Evolutionary conservation across 1,140 invertebrate species (phyloP).

Genomic region (Lasaia peninsularis): DNA sequence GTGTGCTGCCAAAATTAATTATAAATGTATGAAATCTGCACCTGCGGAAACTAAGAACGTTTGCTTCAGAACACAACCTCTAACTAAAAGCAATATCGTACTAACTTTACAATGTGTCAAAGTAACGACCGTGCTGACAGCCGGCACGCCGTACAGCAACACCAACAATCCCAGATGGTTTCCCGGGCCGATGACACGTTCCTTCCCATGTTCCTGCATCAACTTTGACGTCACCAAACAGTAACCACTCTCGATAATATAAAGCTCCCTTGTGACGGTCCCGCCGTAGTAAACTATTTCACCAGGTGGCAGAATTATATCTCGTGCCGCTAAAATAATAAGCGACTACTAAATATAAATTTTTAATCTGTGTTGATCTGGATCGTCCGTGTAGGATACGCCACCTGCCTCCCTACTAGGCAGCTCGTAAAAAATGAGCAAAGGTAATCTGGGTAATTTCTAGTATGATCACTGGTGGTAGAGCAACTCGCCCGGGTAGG

Average conservation of each 20-base stretch:
- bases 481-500: too few relatives aligned
- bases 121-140: slow-evolving; percentile 59
- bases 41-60: too few relatives aligned
- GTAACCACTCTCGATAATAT: slow-evolving; percentile 69
- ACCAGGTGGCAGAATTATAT: slow-evolving; percentile 66
- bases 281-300: slow-evolving; percentile 70
- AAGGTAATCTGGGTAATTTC: too few relatives aligned
- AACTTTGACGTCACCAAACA: slow-evolving; percentile 55
- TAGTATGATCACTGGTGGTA: too few relatives aligned
- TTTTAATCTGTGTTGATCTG: too few relatives aligned
- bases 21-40: too few relatives aligned
- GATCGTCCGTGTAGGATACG: too few relatives aligned
- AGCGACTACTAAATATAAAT: too few relatives aligned
- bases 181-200: slow-evolving; percentile 56
- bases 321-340: slow-evolving; percentile 40
- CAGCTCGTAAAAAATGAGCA: too few relatives aligned
- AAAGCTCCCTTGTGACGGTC: slow-evolving; percentile 60
- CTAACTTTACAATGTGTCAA: slow-evolving; percentile 70
- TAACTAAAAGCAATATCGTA: neutral
- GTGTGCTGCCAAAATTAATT: too few relatives aligned
- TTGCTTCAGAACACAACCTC: too few relatives aligned
- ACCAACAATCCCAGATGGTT: slow-evolving; percentile 62
- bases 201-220: slow-evolving; percentile 42
- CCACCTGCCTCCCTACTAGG: too few relatives aligned
- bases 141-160: slow-evolving; percentile 61